Conservation (phyloP, 2,888 invertebrate genomes). For the Trichopria drosophilae region DNA sequence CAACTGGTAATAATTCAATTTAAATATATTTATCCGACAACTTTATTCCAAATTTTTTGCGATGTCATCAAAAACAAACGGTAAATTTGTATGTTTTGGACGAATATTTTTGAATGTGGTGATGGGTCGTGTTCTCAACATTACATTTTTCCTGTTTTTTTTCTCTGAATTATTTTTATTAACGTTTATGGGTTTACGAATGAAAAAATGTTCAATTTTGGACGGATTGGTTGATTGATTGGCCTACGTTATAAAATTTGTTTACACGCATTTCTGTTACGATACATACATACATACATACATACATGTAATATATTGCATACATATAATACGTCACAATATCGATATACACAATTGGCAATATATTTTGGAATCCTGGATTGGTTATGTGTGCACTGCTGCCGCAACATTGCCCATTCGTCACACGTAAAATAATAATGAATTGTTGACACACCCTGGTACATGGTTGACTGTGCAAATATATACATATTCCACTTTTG, state of each 20-base stretch:
- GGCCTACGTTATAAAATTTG: constrained; percentile 5
- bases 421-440: constrained; percentile 38
- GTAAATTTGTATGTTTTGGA: too few relatives aligned
- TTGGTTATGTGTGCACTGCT: constrained; percentile 52
- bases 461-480: constrained; percentile 41
- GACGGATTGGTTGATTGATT: constrained; percentile 25
- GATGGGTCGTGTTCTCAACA: too few relatives aligned
- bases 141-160: too few relatives aligned
- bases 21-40: too few relatives aligned
- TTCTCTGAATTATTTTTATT: too few relatives aligned
- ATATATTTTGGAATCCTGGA: constrained; percentile 48
- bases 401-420: constrained; percentile 49
- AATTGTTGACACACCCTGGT: constrained; percentile 44
- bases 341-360: constrained; percentile 31
- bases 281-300: constrained; percentile 25
- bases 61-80: too few relatives aligned
- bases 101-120: too few relatives aligned
- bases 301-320: constrained; percentile 34
- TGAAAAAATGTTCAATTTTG: too few relatives aligned
- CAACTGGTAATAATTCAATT: too few relatives aligned
- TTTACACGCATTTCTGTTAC: constrained; percentile 4
- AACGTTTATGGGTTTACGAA: too few relatives aligned
- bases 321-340: constrained; percentile 27
- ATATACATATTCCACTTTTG: too few relatives aligned
- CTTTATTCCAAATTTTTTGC: too few relatives aligned